These are phyloP conservation scores for Spheniscus mendiculus DNA, from an alignment of 2,113 vertebrate genomes.

Conservation along the genomic window DNA sequence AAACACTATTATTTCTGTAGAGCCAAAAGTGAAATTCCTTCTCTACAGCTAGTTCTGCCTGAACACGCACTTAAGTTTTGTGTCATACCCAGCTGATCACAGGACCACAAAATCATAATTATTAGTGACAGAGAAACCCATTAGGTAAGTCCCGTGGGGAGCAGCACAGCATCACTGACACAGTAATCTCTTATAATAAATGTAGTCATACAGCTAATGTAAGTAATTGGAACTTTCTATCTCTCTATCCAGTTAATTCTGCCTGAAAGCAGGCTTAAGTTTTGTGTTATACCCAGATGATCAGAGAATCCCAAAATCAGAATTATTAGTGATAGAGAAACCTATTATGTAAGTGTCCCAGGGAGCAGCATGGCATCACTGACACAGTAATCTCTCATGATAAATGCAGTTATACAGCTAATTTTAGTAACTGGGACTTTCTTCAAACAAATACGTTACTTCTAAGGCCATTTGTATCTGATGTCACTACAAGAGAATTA, in stretches of 20 bases:
- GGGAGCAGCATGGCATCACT: neutral
- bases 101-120: slow-evolving; percentile 1
- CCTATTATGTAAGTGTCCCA: slow-evolving; percentile 9
- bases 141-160: neutral
- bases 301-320: slow-evolving; percentile 38
- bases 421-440: slow-evolving; percentile 37
- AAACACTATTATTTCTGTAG: slow-evolving; percentile 36
- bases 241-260: slow-evolving; percentile 54
- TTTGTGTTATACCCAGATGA: neutral
- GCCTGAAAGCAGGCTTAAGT: neutral
- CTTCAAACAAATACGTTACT: neutral
- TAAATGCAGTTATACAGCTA: slow-evolving; percentile 7
- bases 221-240: slow-evolving; percentile 49
- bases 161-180: neutral
- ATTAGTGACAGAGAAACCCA: slow-evolving; percentile 37
- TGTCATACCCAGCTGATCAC: neutral
- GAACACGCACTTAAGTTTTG: neutral
- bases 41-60: neutral
- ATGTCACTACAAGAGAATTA: slow-evolving; percentile 31
- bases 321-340: slow-evolving; percentile 34
- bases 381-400: neutral
- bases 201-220: neutral
- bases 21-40: slow-evolving; percentile 20
- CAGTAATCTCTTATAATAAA: slow-evolving; percentile 25
- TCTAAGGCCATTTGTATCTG: slow-evolving; percentile 21